Percentiles rank a stretch among this genome's conserved stretches.
phyloP scores from a whole-genome alignment of 2,888 invertebrate species.

The Cremastinae sp. region DNA sequence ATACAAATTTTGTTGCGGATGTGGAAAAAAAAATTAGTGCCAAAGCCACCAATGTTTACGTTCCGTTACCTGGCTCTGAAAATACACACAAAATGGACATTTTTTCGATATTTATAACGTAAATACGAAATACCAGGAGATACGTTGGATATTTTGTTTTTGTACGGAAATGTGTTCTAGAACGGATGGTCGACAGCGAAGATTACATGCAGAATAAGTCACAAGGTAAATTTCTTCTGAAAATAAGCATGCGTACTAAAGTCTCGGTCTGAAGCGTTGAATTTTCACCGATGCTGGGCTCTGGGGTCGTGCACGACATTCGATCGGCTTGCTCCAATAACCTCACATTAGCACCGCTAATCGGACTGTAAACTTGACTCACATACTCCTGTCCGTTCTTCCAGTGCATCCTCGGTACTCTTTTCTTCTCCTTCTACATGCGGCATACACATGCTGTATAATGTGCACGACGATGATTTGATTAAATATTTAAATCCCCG shows the following conservation, averaged over 20 bases:
- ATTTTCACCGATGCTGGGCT: conserved; percentile 74
- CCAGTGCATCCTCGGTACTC: conserved; percentile 74
- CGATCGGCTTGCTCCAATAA: conserved; percentile 77
- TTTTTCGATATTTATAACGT: background rate
- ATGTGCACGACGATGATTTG: conserved; percentile 56
- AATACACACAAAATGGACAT: conserved; percentile 21
- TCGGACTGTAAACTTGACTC: conserved; percentile 73
- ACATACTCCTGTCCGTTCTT: conserved; percentile 78
- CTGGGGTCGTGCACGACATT: conserved; percentile 75
- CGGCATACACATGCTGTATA: conserved; percentile 78
- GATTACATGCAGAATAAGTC: conserved; percentile 22
- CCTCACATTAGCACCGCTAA: conserved; percentile 75
- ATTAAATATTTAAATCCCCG: conserved; percentile 7
- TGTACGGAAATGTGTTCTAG: background rate
- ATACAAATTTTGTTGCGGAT: conserved; percentile 29
- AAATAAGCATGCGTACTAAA: conserved; percentile 79
- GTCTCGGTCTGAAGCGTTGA: conserved; percentile 72
- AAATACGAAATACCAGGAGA: conserved; percentile 4
- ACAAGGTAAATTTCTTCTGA: conserved; percentile 65
- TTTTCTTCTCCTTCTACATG: conserved; percentile 77
- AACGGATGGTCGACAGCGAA: no score
- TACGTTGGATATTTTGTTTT: background rate
- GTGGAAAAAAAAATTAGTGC: conserved; percentile 48
- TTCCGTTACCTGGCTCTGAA: conserved; percentile 43
- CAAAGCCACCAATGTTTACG: conserved; percentile 48